These are phyloP conservation scores for Drosophila nr. perissopoda DNA, from an alignment of 2,888 invertebrate genomes.

Conservation along the genomic window DNA sequence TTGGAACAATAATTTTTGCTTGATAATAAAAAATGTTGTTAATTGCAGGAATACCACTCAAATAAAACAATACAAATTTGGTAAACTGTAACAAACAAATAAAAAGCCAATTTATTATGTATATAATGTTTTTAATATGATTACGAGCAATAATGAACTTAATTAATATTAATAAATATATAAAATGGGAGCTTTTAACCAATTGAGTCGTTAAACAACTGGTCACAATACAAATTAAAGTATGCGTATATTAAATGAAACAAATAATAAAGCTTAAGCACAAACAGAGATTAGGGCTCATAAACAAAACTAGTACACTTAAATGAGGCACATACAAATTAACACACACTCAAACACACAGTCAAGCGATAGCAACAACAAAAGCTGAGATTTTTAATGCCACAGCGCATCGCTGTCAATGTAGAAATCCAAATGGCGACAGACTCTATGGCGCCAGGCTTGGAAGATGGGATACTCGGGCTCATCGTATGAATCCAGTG, in stretches of 20 bases:
- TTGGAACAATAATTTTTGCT: not conserved
- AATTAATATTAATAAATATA: slow-evolving; percentile 33
- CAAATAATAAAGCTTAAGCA: slow-evolving; percentile 39
- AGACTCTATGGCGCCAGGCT: slow-evolving; percentile 80
- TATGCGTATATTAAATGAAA: slow-evolving; percentile 38
- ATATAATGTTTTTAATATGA: slow-evolving; percentile 53
- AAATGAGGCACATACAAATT: slow-evolving; percentile 23
- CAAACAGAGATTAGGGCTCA: slow-evolving; percentile 42
- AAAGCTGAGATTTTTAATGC: slow-evolving; percentile 50
- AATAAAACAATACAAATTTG: not conserved
- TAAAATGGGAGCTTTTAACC: slow-evolving; percentile 28
- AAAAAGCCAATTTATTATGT: slow-evolving; percentile 49
- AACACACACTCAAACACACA: slow-evolving; percentile 4
- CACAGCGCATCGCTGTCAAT: slow-evolving; percentile 72
- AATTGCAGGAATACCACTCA: not conserved
- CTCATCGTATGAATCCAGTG: slow-evolving; percentile 81
- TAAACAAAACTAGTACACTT: slow-evolving; percentile 39
- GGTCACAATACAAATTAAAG: slow-evolving; percentile 38
- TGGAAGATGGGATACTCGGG: slow-evolving; percentile 78
- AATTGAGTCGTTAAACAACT: slow-evolving; percentile 56
- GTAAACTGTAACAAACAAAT: slow-evolving; percentile 18
- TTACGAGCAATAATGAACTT: slow-evolving; percentile 36
- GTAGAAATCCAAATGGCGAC: slow-evolving; percentile 82
- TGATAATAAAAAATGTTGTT: not conserved
- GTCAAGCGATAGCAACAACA: slow-evolving; percentile 22